These are phyloP conservation scores for Caenorhabditis remanei DNA, from an alignment of 1,140 invertebrate species.

Conservation along the genomic window DNA sequence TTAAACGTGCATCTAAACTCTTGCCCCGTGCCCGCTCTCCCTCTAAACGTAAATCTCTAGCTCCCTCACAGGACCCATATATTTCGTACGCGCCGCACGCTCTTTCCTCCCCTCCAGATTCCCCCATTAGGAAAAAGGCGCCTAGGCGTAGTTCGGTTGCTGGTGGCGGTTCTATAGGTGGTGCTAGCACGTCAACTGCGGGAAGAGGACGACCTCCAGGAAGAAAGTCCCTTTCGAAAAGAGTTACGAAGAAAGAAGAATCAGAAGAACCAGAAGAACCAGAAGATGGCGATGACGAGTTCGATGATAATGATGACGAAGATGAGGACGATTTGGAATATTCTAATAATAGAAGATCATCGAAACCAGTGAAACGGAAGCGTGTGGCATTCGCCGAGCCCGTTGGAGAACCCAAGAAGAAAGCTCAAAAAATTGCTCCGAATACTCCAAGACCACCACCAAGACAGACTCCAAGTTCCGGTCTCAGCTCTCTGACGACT, in stretches of 20 bases:
- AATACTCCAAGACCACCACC: neutral
- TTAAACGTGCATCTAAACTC: neutral
- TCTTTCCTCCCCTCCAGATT: slow-evolving; percentile 21
- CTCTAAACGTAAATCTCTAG: slow-evolving; percentile 20
- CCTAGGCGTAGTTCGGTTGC: neutral
- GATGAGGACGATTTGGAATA: neutral
- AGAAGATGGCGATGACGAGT: neutral
- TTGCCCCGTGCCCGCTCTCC: slow-evolving; percentile 1
- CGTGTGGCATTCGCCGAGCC: neutral
- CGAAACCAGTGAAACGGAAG: neutral
- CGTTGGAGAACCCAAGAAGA: neutral
- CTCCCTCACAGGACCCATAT: slow-evolving; percentile 40
- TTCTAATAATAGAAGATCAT: neutral
- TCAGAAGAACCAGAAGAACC: neutral
- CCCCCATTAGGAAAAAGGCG: neutral
- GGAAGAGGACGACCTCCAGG: neutral
- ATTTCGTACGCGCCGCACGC: slow-evolving; percentile 24
- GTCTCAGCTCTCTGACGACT: neutral
- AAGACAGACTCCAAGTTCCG: neutral
- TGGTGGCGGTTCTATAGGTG: slow-evolving; percentile 5
- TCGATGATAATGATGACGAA: neutral
- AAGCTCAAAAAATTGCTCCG: neutral
- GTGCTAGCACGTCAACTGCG: neutral
- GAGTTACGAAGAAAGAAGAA: neutral
- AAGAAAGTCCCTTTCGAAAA: neutral